Evolutionary conservation across 2,888 invertebrate species (phyloP).

Genomic region (Hydrotaea cyrtoneurina): DNA sequence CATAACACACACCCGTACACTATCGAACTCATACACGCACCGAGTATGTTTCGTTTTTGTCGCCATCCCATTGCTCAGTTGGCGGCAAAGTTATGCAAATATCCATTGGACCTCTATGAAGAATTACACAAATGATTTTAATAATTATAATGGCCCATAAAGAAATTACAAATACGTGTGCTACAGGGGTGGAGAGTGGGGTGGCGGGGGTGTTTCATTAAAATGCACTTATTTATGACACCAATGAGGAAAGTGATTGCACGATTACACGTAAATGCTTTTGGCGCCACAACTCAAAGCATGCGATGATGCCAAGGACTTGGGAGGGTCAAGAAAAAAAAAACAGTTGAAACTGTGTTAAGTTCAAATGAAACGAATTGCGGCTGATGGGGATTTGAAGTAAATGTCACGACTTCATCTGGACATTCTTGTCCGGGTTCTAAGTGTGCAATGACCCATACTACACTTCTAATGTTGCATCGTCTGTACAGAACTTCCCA

Average conservation of each 20-base stretch:
- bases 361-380: not conserved
- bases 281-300: not conserved
- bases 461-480: no score
- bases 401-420: no score
- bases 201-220: not conserved
- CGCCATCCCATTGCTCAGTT: not conserved
- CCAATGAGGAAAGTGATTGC: not conserved
- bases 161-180: not conserved
- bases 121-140: not conserved
- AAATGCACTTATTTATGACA: slow-evolving; percentile 15
- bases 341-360: not conserved
- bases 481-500: no score
- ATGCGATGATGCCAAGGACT: not conserved
- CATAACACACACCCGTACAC: not conserved
- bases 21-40: not conserved
- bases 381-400: no score
- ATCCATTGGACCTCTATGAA: not conserved
- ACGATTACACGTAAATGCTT: not conserved
- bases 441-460: no score
- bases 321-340: not conserved
- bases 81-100: slow-evolving; percentile 18
- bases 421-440: no score
- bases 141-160: slow-evolving; percentile 12
- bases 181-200: no score
- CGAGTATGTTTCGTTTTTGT: not conserved